These are phyloP conservation scores for Pogonomyrmex barbatus DNA, from an alignment of 1,140 invertebrate genomes.

Conservation along the genomic window DNA sequence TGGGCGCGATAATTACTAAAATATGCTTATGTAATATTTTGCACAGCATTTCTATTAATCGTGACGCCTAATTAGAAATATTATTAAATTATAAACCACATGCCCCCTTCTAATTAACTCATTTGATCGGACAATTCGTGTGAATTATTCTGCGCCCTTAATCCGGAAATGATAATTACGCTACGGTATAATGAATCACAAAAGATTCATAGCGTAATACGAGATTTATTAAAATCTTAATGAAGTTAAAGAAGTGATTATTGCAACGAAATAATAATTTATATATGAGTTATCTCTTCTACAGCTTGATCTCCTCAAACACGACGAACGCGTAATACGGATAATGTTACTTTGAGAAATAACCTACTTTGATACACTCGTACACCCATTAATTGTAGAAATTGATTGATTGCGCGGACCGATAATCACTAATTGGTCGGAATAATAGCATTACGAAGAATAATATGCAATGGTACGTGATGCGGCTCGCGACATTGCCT, in stretches of 20 bases:
- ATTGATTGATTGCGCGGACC: neutral
- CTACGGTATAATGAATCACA: neutral
- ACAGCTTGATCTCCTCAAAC: neutral
- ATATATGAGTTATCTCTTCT: neutral
- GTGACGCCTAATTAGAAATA: neutral
- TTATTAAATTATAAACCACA: conserved; percentile 11
- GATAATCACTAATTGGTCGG: neutral
- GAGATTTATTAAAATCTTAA: neutral
- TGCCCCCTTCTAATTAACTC: neutral
- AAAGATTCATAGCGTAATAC: neutral
- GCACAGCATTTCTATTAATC: neutral
- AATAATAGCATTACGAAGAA: conserved; percentile 11
- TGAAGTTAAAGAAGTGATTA: conserved; percentile 1
- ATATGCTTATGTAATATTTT: neutral
- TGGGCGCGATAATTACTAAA: neutral
- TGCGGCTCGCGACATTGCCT: neutral
- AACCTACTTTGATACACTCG: neutral
- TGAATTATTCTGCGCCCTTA: neutral
- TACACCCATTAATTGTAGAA: neutral
- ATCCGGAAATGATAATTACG: neutral
- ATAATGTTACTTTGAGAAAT: neutral
- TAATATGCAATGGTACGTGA: neutral
- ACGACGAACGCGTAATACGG: neutral
- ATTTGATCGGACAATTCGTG: conserved; percentile 6
- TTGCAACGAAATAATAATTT: neutral